Evolutionary conservation across 2,113 vertebrate species (phyloP), one percentile per base, ranked within the genome.

Genomic region (Bos javanicus): DNA sequence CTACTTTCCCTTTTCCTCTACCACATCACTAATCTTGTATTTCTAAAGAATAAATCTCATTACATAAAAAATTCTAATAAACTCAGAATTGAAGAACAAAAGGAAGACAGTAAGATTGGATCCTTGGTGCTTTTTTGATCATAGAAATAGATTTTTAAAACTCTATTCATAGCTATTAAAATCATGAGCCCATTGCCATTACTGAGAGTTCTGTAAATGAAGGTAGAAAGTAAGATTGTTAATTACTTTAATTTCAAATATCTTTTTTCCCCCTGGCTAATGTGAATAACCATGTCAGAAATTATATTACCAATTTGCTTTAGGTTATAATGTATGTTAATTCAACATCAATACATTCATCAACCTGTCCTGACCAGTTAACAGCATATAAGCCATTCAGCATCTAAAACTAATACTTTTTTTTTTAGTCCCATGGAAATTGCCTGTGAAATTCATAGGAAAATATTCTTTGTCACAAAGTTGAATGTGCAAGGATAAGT

Each of bases 401-500:
- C 6, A 82, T 96, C 6, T 87, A 52, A 96, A 93, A 91, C 39
- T 26, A 92, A 80, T 86, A 80, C 0, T 57, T 36, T 67, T 92
- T 19, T 50, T 81, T 52, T 33, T 19, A 50, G 26, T 95, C 33
- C 50, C 56, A 56, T 85, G n/a, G 33, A 96, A 97, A 89, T 92
- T 90, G 28, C 50, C 83, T 89, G 33, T 83, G 83, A 97, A 94
- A 94, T 93, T 96, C 21, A 33, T 59, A 86, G 26, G 59, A 52
- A 96, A 90, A 83, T 92, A 87, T 50, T 97, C 57, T 91, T 96
- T 96, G 93, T 91, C 85, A 94, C 62, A 90, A 97, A 95, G n/a
- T 92, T 85, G 71, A 97, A 97, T 94, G 57, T 98, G 86, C 50
- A 96, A 97, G 74, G 52, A 97, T 93, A 96, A 94, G 21, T 62